phyloP scores from a whole-genome alignment of 2,113 vertebrate genomes.

The Nyctibius bracteatus region DNA sequence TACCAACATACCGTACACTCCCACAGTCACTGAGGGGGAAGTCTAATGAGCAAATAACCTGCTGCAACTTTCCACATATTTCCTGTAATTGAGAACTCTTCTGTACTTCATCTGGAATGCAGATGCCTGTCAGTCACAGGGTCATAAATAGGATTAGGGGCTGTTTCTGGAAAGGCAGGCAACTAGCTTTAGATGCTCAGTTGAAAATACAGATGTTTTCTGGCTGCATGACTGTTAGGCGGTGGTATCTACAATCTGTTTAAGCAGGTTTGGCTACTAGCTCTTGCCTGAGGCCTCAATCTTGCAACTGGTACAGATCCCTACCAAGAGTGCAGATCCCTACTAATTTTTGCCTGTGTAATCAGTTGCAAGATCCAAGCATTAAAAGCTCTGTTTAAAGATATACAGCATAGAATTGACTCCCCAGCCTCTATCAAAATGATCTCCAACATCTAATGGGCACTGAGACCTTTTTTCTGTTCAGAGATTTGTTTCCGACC shows the following conservation, averaged over 20 bases:
- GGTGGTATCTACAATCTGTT: neutral
- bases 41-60: slow-evolving; percentile 62
- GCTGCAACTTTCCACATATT: slow-evolving; percentile 55
- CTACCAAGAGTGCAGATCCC: neutral
- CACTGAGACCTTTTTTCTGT: neutral
- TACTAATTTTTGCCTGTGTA: neutral
- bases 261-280: neutral
- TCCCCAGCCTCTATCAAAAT: neutral
- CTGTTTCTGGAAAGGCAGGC: slow-evolving; percentile 28
- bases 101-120: slow-evolving; percentile 55
- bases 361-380: neutral
- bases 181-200: neutral
- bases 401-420: neutral
- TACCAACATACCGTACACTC: slow-evolving; percentile 22
- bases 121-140: slow-evolving; percentile 60
- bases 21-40: slow-evolving; percentile 27
- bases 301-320: neutral
- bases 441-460: neutral
- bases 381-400: neutral
- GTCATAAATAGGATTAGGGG: slow-evolving; percentile 62
- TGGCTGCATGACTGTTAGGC: neutral
- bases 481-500: neutral
- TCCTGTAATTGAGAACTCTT: slow-evolving; percentile 68
- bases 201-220: slow-evolving; percentile 55
- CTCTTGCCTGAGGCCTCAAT: neutral